Evolutionary conservation across 2,113 vertebrate genomes (phyloP).

Genomic region (Cyprinodon brontotheroides): DNA sequence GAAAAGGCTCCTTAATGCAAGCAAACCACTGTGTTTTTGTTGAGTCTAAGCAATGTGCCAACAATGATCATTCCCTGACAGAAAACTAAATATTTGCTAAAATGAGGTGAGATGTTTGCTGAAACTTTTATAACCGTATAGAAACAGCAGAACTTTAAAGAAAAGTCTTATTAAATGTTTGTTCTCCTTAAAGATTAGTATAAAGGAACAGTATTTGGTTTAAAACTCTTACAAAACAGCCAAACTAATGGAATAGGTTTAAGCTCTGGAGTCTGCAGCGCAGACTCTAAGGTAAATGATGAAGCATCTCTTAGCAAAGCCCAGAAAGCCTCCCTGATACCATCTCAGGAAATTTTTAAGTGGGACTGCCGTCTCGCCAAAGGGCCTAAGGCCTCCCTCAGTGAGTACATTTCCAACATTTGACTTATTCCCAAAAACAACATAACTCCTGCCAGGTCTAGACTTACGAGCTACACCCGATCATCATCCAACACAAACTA

Average conservation of each 20-base stretch:
- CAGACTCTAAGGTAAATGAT: neutral
- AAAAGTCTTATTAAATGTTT: too few species aligned
- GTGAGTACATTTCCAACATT: constrained; percentile 61
- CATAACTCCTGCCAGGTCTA: constrained; percentile 57
- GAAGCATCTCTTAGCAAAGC: constrained; percentile 21
- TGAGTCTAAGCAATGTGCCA: too few species aligned
- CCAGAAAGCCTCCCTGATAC: constrained; percentile 33
- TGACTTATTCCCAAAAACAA: constrained; percentile 67
- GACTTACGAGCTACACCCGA: constrained; percentile 51
- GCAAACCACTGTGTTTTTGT: neutral
- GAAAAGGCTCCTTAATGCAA: neutral
- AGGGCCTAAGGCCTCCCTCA: constrained; percentile 35
- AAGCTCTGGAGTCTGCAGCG: neutral
- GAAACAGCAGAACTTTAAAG: neutral
- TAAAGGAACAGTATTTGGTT: too few species aligned
- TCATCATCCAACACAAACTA: constrained; percentile 66
- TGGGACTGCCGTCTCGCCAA: constrained; percentile 44
- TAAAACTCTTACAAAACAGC: neutral
- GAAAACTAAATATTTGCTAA: too few species aligned
- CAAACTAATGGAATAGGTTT: too few species aligned
- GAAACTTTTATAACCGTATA: neutral
- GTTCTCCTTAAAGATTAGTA: too few species aligned
- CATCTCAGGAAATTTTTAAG: constrained; percentile 47
- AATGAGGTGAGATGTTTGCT: neutral
- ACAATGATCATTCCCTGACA: too few species aligned